These are phyloP conservation scores for Colletes latitarsis DNA, from an alignment of 1,140 invertebrate genomes.

Conservation along the genomic window DNA sequence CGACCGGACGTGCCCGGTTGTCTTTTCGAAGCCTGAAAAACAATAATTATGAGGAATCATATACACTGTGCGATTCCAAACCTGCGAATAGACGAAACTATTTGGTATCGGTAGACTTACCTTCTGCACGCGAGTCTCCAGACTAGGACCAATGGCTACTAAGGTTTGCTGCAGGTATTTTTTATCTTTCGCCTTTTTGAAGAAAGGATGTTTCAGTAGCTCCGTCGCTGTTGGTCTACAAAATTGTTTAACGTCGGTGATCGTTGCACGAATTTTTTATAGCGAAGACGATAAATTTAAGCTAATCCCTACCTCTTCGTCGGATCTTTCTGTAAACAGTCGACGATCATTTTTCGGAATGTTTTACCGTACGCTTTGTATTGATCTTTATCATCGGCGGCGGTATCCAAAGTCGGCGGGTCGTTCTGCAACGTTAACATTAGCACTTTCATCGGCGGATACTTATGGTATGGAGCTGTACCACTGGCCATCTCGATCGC, in stretches of 20 bases:
- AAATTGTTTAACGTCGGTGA: slow-evolving; percentile 43
- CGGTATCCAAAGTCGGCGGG: slow-evolving; percentile 97
- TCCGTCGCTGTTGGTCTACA: slow-evolving; percentile 95
- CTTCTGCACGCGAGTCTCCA: slow-evolving; percentile 94
- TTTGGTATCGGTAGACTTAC: slow-evolving; percentile 77
- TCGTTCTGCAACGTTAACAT: slow-evolving; percentile 99
- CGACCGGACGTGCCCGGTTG: slow-evolving; percentile 95
- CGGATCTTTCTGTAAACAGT: slow-evolving; percentile 97
- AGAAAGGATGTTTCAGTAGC: slow-evolving; percentile 98
- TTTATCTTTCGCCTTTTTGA: slow-evolving; percentile 99
- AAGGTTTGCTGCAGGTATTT: slow-evolving; percentile 96
- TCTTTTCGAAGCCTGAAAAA: slow-evolving; percentile 86
- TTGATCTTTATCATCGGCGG: slow-evolving; percentile 97
- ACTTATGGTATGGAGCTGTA: slow-evolving; percentile 99
- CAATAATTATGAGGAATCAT: slow-evolving; percentile 8
- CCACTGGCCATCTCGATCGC: slow-evolving; percentile 99
- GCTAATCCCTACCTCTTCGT: slow-evolving; percentile 86
- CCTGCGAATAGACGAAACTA: too few species aligned
- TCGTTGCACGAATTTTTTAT: not conserved
- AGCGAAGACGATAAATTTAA: slow-evolving; percentile 1
- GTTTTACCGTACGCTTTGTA: slow-evolving; percentile 99
- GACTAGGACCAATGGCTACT: slow-evolving; percentile 91
- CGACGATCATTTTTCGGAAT: slow-evolving; percentile 96
- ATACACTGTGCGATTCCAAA: too few species aligned
- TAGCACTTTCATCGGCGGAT: slow-evolving; percentile 99